Evolutionary conservation across 1,140 invertebrate species (phyloP).

Genomic region (Pachypsylla venusta): DNA sequence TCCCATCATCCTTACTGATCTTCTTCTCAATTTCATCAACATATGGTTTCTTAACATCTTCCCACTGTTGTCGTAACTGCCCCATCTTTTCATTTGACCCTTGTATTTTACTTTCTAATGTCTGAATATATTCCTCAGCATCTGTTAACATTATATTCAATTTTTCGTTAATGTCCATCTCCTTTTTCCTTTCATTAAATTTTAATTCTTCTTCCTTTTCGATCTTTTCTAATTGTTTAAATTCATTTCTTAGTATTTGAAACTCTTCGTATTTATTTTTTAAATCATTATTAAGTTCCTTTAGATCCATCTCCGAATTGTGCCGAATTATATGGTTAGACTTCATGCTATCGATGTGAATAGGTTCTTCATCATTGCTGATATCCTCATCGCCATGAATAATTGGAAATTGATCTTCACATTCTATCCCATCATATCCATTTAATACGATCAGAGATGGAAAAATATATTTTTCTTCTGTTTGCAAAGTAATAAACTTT

Average conservation of each 20-base stretch:
- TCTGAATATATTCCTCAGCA: slow-evolving; percentile 25
- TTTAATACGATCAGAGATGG: slow-evolving; percentile 36
- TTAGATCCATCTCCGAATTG: background rate
- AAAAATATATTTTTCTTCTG: slow-evolving; percentile 31
- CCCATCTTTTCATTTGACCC: slow-evolving; percentile 24
- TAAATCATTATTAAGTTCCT: slow-evolving; percentile 12
- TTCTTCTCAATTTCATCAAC: slow-evolving; percentile 21
- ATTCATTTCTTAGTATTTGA: slow-evolving; percentile 33
- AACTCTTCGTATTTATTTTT: slow-evolving; percentile 32
- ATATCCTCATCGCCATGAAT: background rate
- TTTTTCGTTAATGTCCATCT: slow-evolving; percentile 27
- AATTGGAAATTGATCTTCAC: background rate
- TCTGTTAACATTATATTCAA: slow-evolving; percentile 28
- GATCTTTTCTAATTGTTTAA: slow-evolving; percentile 17
- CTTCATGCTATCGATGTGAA: no score
- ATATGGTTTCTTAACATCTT: slow-evolving; percentile 25
- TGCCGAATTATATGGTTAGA: no score
- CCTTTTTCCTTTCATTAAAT: slow-evolving; percentile 36
- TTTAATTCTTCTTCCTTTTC: slow-evolving; percentile 39
- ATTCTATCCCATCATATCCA: slow-evolving; percentile 15
- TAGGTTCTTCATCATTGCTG: background rate
- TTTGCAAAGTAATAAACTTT: slow-evolving; percentile 36
- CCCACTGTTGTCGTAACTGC: slow-evolving; percentile 29
- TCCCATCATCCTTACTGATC: no score
- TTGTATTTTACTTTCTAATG: slow-evolving; percentile 25